Evolutionary conservation across 1,140 invertebrate species (phyloP), one percentile per base, ranked within the genome.

Genomic region (Panulirus ornatus): DNA sequence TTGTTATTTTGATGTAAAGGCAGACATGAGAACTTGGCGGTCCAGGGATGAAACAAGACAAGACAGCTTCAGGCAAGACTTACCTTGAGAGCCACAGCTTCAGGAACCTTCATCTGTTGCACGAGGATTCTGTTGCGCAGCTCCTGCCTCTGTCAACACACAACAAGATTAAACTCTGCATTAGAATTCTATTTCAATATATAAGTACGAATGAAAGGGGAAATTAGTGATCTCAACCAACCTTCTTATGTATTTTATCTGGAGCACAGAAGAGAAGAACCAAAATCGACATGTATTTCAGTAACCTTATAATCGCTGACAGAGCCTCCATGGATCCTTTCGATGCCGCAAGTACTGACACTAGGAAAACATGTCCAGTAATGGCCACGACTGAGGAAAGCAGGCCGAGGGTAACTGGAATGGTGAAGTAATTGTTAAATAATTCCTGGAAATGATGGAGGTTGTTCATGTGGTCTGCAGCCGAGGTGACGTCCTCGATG

Each of bases 361-460:
- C 0, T 58, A 22, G n/a, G n/a, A 79, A 79, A 16, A 51, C 22
- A n/a, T 34, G n/a, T 11, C 44, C 14, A 16, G 42, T 79, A 42
- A 79, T 51, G n/a, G 42, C 47, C 3, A 79, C 19, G 9, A 79
- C n/a, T 16, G 51, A 30, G 19, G 19, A 22, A 22, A 58, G 19
- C 5, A 22, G 19, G 54, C 11, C 5, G n/a, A 22, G n/a, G 11
- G 19, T 0, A 14, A 79, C 40, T n/a, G 76, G 76, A 11, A 51
- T 19, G 5, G 76, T 51, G 40, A 51, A 79, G 76, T 79, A 79
- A 3, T 27, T 6, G 38, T 79, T 79, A n/a, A 79, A 27, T 27
- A 44, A 8, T 30, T 19, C 42, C n/a, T 79, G 76, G 42, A 40
- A 36, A 2, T 79, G 76, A 16, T 79, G 76, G n/a, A 47, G 22